Percentiles rank a stretch among this genome's conserved stretches.
Evolutionary conservation across 2,888 invertebrate genomes (phyloP).

Genomic region (Oligia strigilis): DNA sequence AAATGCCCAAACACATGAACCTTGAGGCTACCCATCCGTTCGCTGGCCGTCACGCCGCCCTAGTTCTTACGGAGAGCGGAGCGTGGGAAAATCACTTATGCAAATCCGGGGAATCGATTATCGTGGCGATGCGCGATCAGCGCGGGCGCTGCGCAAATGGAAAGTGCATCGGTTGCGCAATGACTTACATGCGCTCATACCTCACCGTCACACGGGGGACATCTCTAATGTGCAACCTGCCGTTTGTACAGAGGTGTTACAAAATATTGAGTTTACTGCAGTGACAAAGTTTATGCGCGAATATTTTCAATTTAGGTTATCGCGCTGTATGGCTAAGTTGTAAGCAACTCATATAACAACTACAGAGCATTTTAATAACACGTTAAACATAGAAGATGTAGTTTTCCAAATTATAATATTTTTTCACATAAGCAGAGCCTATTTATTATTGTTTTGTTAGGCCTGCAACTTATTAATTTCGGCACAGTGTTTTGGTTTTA

Average conservation of each 20-base stretch:
- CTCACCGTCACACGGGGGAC: conserved; percentile 37
- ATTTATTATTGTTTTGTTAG: not conserved
- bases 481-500: not conserved
- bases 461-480: not conserved
- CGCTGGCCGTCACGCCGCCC: conserved; percentile 84
- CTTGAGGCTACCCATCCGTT: conserved; percentile 85
- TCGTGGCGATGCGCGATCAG: conserved; percentile 73
- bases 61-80: conserved; percentile 82
- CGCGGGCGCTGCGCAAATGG: conserved; percentile 77
- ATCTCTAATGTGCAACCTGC: conserved; percentile 63
- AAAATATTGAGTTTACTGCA: conserved; percentile 43
- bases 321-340: not conserved
- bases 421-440: not conserved
- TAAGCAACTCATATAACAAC: not conserved
- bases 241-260: conserved; percentile 51
- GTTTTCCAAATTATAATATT: not conserved
- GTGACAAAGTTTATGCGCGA: conserved; percentile 1
- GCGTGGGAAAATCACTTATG: conserved; percentile 88
- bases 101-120: conserved; percentile 88
- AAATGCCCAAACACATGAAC: conserved; percentile 71
- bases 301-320: conserved; percentile 21
- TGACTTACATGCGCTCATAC: conserved; percentile 67
- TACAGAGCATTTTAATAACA: not conserved
- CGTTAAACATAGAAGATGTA: not conserved
- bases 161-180: conserved; percentile 87